Evolutionary conservation across 2,113 vertebrate genomes (phyloP).

Genomic region (Columbina picui): DNA sequence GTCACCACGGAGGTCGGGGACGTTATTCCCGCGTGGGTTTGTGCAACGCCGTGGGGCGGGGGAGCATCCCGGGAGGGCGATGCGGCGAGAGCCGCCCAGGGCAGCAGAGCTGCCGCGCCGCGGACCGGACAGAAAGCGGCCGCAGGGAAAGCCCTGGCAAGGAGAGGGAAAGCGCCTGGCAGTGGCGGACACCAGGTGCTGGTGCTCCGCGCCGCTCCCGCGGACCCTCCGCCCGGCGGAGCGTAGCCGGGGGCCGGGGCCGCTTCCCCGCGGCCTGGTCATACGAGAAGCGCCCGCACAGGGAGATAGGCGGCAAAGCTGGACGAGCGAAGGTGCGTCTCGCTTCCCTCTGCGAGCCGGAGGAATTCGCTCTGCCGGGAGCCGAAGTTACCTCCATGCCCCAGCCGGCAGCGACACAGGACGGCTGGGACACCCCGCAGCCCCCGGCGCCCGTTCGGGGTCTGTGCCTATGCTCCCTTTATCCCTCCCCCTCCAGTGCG

Average conservation of each 20-base stretch:
- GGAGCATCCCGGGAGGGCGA: no score
- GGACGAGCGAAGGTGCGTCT: accelerated
- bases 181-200: accelerated
- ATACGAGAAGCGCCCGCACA: accelerated
- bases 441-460: accelerated
- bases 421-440: accelerated
- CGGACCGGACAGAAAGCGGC: not conserved
- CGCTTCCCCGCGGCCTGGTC: accelerated
- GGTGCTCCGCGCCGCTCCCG: no score
- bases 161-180: accelerated
- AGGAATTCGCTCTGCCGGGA: accelerated
- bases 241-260: accelerated
- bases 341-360: not conserved
- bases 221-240: accelerated
- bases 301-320: accelerated
- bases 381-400: accelerated
- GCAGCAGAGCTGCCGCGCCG: accelerated
- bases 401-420: not conserved
- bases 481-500: not conserved
- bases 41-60: accelerated
- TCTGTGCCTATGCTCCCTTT: accelerated
- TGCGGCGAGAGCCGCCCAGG: accelerated
- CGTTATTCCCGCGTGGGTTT: accelerated
- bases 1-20: no score
- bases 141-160: not conserved